A percentile compares a stretch with the other conserved stretches of the same genome.
phyloP scores from a whole-genome alignment of 2,113 vertebrate species.

The Chroicocephalus ridibundus region DNA sequence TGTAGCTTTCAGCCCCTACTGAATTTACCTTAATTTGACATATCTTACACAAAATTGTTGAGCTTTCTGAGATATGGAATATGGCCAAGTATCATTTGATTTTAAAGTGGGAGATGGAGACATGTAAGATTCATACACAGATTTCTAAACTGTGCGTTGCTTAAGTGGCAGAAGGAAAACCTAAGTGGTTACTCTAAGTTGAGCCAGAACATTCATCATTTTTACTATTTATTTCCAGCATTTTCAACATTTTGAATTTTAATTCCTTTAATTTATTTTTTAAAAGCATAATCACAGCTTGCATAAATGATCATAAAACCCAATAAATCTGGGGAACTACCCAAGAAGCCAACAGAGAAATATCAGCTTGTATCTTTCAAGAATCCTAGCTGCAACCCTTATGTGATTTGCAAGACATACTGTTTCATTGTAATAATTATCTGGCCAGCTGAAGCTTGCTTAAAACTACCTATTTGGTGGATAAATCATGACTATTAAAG shows the following conservation, averaged over 20 bases:
- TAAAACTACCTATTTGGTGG: conserved; percentile 59
- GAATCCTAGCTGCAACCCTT: background rate
- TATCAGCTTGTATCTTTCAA: background rate
- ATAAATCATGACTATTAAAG: conserved; percentile 66
- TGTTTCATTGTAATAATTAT: conserved; percentile 52
- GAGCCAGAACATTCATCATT: background rate
- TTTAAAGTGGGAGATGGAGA: background rate
- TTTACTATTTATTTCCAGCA: conserved; percentile 21
- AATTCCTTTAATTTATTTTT: conserved; percentile 10
- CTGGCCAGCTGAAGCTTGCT: conserved; percentile 42
- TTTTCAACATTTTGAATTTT: conserved; percentile 29
- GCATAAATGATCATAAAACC: background rate
- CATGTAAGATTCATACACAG: background rate
- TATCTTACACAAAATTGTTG: background rate
- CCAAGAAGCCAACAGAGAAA: background rate
- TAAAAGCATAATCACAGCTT: background rate
- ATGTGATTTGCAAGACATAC: background rate
- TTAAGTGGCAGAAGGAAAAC: background rate
- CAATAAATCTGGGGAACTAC: background rate
- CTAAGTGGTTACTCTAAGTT: background rate
- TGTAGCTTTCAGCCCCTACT: background rate
- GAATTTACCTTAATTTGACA: background rate
- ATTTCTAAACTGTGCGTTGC: background rate
- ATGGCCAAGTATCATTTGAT: conserved; percentile 15
- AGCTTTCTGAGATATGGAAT: background rate